phyloP scores from a whole-genome alignment of 2,797 vertebrate species.

The Chelonia mydas region DNA sequence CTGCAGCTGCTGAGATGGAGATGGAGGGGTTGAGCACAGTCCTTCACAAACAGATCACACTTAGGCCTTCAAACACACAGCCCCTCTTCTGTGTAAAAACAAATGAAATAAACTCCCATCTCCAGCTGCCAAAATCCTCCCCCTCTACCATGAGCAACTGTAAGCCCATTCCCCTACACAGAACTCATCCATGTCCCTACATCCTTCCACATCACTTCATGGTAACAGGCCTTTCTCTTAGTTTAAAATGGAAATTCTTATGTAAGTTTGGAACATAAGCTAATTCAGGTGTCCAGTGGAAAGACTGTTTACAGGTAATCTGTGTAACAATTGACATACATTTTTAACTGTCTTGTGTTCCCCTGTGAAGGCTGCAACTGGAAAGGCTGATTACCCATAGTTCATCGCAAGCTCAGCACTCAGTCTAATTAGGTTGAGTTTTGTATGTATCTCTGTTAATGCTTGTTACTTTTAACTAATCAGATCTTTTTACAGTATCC shows the following conservation, averaged over 20 bases:
- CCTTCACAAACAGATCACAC: conserved; percentile 83
- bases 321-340: conserved; percentile 82
- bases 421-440: conserved; percentile 82
- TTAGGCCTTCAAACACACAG: conserved; percentile 85
- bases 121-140: conserved; percentile 82
- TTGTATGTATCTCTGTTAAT: conserved; percentile 88
- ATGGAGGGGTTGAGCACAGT: conserved; percentile 80
- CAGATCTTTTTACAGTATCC: conserved; percentile 92
- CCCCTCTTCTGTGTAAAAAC: conserved; percentile 79
- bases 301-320: conserved; percentile 84
- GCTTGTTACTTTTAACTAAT: conserved; percentile 93
- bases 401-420: conserved; percentile 83
- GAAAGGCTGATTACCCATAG: conserved; percentile 83
- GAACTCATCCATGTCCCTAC: conserved; percentile 49
- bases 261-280: conserved; percentile 76
- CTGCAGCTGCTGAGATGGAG: conserved; percentile 96
- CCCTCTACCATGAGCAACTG: conserved; percentile 63
- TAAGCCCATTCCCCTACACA: conserved; percentile 50
- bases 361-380: conserved; percentile 81
- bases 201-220: conserved; percentile 55
- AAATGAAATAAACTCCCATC: conserved; percentile 74
- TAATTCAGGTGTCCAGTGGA: conserved; percentile 77
- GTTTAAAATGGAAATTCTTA: conserved; percentile 72
- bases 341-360: conserved; percentile 81
- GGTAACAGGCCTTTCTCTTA: conserved; percentile 74